phyloP scores from a whole-genome alignment of 2,888 invertebrate species.

The Neocrepidodera transversa region DNA sequence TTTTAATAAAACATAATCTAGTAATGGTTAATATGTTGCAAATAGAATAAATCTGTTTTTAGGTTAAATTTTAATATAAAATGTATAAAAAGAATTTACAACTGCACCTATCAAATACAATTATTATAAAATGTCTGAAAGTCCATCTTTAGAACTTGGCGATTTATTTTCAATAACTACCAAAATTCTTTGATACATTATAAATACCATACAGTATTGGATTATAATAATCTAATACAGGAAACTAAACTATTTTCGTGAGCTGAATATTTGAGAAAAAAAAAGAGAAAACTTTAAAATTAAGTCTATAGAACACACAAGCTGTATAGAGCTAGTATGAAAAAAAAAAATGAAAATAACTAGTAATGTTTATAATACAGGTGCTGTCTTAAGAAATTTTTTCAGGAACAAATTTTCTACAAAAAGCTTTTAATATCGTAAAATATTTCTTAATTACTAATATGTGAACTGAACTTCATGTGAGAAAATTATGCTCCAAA shows the following conservation, averaged over 20 bases:
- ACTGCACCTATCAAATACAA: constrained; percentile 52
- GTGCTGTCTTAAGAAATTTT: constrained; percentile 2
- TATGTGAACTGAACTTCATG: too few species aligned
- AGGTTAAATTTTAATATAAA: too few species aligned
- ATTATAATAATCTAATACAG: constrained; percentile 43
- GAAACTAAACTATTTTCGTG: constrained; percentile 34
- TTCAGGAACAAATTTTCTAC: too few species aligned
- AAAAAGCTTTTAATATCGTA: too few species aligned
- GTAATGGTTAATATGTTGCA: too few species aligned
- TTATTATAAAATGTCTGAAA: constrained; percentile 41
- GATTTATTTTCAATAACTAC: constrained; percentile 32
- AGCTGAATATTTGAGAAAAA: constrained; percentile 33
- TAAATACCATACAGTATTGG: constrained; percentile 38
- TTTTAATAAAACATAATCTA: not conserved
- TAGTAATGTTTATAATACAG: constrained; percentile 12
- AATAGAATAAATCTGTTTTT: too few species aligned
- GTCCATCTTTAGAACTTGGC: constrained; percentile 13
- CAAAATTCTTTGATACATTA: constrained; percentile 41
- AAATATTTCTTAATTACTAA: too few species aligned
- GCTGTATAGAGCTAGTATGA: constrained; percentile 27
- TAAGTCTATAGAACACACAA: constrained; percentile 28
- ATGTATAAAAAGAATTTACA: too few species aligned
- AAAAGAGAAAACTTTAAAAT: constrained; percentile 21
- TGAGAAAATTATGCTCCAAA: too few species aligned
- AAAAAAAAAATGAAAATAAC: constrained; percentile 21